Base-by-base conservation (phyloP, 2,888 invertebrate genomes). In the Xanthia togata region DNA sequence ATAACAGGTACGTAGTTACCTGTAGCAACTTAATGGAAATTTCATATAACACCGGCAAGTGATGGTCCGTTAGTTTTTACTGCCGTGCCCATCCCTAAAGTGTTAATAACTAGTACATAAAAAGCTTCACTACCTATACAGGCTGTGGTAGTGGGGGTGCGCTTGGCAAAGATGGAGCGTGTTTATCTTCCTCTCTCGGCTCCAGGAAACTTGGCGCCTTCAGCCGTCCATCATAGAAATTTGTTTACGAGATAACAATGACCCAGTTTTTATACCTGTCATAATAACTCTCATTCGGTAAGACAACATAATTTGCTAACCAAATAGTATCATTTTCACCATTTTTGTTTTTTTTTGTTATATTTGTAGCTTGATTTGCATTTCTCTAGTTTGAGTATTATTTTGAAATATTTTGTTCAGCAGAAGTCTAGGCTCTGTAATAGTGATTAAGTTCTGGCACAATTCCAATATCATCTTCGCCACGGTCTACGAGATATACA, bases 171-270 rank as follows among this genome's bases (percentile, higher is more conserved):
- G 85, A 85, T 85, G 87, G 74, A 84, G 83, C 80, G 76, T 90
- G 90, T 90, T 92, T 92, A 89, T 87, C 76, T 89, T 85, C 50
- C 50, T 50, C 23, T 50, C 50, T 50, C 50, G 89, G 90, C 90
- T 89, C 89, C 89, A 87, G 90, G 90, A 90, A 88, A 90, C 82
- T 85, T 88, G 93, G 92, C 92, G 91, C 93, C 93, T 79, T 60
- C 80, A 87, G 78, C 81, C 84, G 86, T 89, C 89, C 88, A 89
- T 93, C 89, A 90, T 81, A 86, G 81, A 85, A 89, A 92, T 93
- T 92, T 93, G 92, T 93, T 93, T 93, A 91, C 92, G 82, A 81
- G 82, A 85, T 77, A 85, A 81, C 79, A 83, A 81, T 89, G 91
- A 89, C 91, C 89, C 84, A 91, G 77, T 90, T 92, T 90, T 88